Evolutionary conservation across 2,888 invertebrate genomes (phyloP), one percentile per base, ranked within the genome.

Genomic region (Polietes domitor): DNA sequence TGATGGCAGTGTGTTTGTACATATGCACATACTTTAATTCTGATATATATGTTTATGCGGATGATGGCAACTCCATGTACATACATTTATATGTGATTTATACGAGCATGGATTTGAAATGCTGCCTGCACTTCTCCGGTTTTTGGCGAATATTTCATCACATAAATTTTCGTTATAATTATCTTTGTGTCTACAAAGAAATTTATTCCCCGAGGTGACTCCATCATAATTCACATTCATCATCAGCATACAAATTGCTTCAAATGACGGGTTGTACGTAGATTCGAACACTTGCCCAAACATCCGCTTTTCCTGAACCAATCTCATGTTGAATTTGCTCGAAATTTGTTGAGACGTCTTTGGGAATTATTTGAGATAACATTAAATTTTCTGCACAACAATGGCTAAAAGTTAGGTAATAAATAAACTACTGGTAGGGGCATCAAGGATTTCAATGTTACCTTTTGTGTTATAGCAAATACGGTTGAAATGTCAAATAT

Each of bases 231-330:
- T 81, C 75, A 84, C 71, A 84, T 81, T 81, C 81, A 79, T 82
- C 84, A 79, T 84, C 77, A 63, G 84, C 84, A 84, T 84, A 79
- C 78, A 81, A 84, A 84, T 84, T 84, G 84, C 71, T 72, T 78
- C 78, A n/a, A n/a, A n/a, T n/a, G n/a, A n/a, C n/a, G n/a, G n/a
- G n/a, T n/a, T n/a, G 68, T 26, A 58, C 24, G 1, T 26, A 26
- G 1, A 26, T 3, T 15, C 24, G 1, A 26, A 12, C 12, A 58
- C 12, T 24, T 26, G 15, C 2, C 58, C 58, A 15, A 24, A 53
- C 6, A 53, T 21, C 12, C 47, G 15, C 47, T 47, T 1, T 19
- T 50, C 50, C n/a, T 50, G 19, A 50, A 50, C 17, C n/a, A n/a
- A 50, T 50, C 50, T 50, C n/a, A 50, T 5, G 50, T 50, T 50